Conservation (phyloP, 1,140 invertebrate species). For the Diabrotica undecimpunctata region DNA sequence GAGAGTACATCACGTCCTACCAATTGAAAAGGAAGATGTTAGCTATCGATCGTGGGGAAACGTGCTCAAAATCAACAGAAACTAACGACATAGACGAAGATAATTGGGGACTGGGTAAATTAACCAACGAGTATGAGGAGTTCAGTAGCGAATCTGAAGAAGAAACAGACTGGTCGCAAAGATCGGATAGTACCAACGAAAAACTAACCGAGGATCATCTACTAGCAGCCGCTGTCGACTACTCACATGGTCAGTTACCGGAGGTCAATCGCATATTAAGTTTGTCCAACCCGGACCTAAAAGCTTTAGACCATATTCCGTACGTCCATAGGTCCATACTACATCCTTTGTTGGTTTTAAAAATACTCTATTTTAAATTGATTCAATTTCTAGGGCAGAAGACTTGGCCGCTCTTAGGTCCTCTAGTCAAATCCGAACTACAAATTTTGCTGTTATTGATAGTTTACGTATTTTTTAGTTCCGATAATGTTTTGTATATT, state of each 20-base stretch:
- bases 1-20: slow-evolving; percentile 79
- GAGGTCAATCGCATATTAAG: slow-evolving; percentile 70
- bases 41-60: slow-evolving; percentile 56
- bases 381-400: slow-evolving; percentile 61
- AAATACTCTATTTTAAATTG: slow-evolving; percentile 63
- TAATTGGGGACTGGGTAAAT: slow-evolving; percentile 37
- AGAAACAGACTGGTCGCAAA: slow-evolving; percentile 41
- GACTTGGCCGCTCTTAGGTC: slow-evolving; percentile 50
- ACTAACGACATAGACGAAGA: slow-evolving; percentile 39
- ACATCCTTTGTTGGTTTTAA: slow-evolving; percentile 66
- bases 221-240: slow-evolving; percentile 75
- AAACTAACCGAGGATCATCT: slow-evolving; percentile 76
- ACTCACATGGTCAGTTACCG: slow-evolving; percentile 73
- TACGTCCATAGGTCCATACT: slow-evolving; percentile 65
- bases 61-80: slow-evolving; percentile 43
- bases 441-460: slow-evolving; percentile 64
- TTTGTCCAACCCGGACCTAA: slow-evolving; percentile 61
- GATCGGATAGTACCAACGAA: slow-evolving; percentile 57
- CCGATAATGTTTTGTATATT: slow-evolving; percentile 62
- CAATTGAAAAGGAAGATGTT: slow-evolving; percentile 68
- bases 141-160: slow-evolving; percentile 37
- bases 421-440: slow-evolving; percentile 57
- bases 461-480: slow-evolving; percentile 63
- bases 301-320: slow-evolving; percentile 64
- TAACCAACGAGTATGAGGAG: slow-evolving; percentile 36